Conservation (phyloP, 2,888 invertebrate species). For the Acronicta alni region DNA sequence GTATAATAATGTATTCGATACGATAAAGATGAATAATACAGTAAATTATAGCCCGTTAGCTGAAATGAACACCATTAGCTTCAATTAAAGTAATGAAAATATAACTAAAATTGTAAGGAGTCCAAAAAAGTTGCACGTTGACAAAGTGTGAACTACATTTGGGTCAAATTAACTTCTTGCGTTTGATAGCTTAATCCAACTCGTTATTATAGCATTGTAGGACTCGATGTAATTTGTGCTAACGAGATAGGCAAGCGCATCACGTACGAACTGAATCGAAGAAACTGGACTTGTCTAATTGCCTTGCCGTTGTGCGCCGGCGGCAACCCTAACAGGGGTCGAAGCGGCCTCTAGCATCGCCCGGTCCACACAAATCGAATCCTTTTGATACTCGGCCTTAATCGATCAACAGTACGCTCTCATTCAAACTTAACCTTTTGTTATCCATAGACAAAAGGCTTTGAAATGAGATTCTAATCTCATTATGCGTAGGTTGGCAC, state of each 20-base stretch:
- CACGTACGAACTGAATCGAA: slow-evolving; percentile 43
- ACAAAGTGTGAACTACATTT: slow-evolving; percentile 29
- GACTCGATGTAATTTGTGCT: slow-evolving; percentile 41
- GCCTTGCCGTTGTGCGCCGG: slow-evolving; percentile 30
- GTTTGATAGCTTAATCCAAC: slow-evolving; percentile 29
- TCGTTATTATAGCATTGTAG: slow-evolving; percentile 39
- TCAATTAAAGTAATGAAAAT: too few species aligned
- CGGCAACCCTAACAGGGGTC: slow-evolving; percentile 32
- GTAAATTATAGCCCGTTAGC: too few species aligned
- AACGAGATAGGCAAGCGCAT: slow-evolving; percentile 37
- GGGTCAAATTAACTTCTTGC: slow-evolving; percentile 36
- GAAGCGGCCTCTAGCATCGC: slow-evolving; percentile 22
- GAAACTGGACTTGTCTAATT: slow-evolving; percentile 54
- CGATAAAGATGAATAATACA: too few species aligned
- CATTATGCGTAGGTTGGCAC: slow-evolving; percentile 50
- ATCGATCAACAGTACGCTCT: slow-evolving; percentile 55
- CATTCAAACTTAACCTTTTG: slow-evolving; percentile 59
- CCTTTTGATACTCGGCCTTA: slow-evolving; percentile 40
- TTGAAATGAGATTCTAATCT: slow-evolving; percentile 57
- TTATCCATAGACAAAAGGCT: slow-evolving; percentile 57
- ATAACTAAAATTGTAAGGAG: background rate
- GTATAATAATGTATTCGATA: too few species aligned
- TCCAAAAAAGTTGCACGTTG: slow-evolving; percentile 3
- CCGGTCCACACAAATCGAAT: slow-evolving; percentile 35
- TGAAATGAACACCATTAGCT: too few species aligned